Evolutionary conservation across 2,113 vertebrate genomes (phyloP), one percentile per base, ranked within the genome.

Genomic region (Poeciliopsis occidentalis): DNA sequence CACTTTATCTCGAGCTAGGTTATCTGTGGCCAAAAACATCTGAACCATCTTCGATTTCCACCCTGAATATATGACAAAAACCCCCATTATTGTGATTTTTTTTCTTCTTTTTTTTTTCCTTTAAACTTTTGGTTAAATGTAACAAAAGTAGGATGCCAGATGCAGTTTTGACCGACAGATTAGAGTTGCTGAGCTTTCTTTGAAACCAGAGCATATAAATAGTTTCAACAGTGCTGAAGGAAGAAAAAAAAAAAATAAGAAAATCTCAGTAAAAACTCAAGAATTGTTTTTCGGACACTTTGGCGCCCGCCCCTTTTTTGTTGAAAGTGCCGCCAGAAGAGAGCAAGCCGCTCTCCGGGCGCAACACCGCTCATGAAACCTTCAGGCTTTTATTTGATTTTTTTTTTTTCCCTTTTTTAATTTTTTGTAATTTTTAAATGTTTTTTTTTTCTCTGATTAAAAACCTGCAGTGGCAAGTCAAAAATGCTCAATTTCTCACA

Each of bases 271-370:
- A 37, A 68, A 77, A 69, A 6, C 8, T 29, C 68, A 67, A 80
- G 73, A 81, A 73, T 80, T 75, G 78, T 73, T 47, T 51, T 41
- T 8, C 10, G 73, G 78, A 83, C 65, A 62, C 78, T 68, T 77
- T 73, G 72, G 63, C 34, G 34, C 10, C 62, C 78, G 65, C 65
- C 29, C 29, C 29, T 29, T n/a, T 41, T 62, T 24, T 72, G 17
- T 37, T 37, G 10, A 37, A 41, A 68, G 79, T 51, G 66, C 69
- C 69, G 63, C 68, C 67, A 3, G 37, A 86, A 88, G 89, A 91
- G 85, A 31, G 90, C 91, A 85, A 91, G 91, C 65, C 88, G 90
- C 91, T 74, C 88, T 81, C 89, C 51, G 63, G 69, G 84, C 57
- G 75, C 73, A 75, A 79, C 10, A 37, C 57, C 8, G 4, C 29